These are phyloP conservation scores for Lepas anatifera DNA, from an alignment of 2,888 invertebrate species.

Conservation along the genomic window DNA sequence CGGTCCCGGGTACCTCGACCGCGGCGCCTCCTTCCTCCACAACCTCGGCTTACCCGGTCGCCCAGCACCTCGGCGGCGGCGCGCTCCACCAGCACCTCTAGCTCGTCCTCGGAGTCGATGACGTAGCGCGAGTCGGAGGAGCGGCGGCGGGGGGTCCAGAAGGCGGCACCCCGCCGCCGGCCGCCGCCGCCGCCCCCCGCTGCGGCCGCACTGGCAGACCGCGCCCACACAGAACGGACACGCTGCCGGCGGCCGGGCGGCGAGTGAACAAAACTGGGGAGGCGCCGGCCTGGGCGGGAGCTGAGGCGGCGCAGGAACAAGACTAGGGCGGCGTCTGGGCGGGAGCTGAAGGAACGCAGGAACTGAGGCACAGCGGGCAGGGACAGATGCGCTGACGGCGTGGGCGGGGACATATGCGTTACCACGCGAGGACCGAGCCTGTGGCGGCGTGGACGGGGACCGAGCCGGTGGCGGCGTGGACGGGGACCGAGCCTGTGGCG, in stretches of 20 bases:
- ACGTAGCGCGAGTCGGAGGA: slow-evolving; percentile 3
- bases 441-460: too few relatives aligned
- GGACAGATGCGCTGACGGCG: too few relatives aligned
- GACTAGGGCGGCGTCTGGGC: background rate
- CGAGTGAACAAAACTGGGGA: background rate
- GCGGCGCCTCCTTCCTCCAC: background rate
- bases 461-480: too few relatives aligned
- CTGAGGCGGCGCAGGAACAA: background rate
- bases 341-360: too few relatives aligned
- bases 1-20: background rate
- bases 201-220: background rate
- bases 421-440: too few relatives aligned
- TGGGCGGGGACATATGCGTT: too few relatives aligned
- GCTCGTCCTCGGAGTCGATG: background rate
- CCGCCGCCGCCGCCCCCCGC: background rate
- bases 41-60: background rate
- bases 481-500: too few relatives aligned
- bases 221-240: background rate
- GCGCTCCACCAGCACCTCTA: slow-evolving; percentile 7
- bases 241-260: background rate
- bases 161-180: background rate
- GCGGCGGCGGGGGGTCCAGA: background rate
- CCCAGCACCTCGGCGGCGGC: background rate
- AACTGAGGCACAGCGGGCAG: too few relatives aligned
- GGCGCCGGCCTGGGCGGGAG: background rate